Evolutionary conservation across 2,113 vertebrate genomes (phyloP).

Genomic region (Alaudala cheleensis): DNA sequence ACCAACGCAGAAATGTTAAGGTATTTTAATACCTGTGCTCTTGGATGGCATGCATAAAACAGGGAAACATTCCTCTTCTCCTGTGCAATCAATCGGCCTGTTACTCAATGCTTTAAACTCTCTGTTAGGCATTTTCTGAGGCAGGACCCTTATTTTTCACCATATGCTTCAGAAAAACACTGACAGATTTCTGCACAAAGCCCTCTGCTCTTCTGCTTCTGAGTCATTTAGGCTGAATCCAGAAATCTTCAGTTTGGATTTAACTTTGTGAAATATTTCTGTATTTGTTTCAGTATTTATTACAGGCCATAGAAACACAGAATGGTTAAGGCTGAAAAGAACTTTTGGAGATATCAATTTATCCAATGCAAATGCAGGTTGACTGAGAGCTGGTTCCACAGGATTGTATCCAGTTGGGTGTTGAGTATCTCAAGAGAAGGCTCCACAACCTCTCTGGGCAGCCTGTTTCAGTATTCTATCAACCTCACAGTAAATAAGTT

Average conservation of each 20-base stretch:
- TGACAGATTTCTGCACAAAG: background rate
- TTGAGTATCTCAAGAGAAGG: background rate
- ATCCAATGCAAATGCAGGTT: background rate
- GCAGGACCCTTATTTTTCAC: background rate
- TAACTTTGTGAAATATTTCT: background rate
- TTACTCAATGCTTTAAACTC: background rate
- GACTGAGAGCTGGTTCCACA: background rate
- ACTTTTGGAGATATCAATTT: background rate
- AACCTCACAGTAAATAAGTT: background rate
- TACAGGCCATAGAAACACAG: background rate
- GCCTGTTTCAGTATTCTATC: background rate
- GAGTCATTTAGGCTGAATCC: background rate
- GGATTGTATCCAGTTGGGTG: fast-evolving
- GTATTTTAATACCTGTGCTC: slow-evolving; percentile 52
- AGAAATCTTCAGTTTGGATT: background rate
- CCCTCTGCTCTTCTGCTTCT: background rate
- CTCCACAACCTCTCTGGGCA: background rate
- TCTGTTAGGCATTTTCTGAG: background rate
- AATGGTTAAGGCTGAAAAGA: background rate
- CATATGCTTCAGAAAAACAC: background rate
- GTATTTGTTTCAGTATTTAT: background rate
- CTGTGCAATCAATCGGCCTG: slow-evolving; percentile 38
- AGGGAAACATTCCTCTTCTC: background rate
- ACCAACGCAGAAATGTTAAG: slow-evolving; percentile 51
- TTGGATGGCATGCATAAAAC: slow-evolving; percentile 42